Evolutionary conservation across 2,888 invertebrate genomes (phyloP).

Genomic region (Rhagophthalmus giganteus): DNA sequence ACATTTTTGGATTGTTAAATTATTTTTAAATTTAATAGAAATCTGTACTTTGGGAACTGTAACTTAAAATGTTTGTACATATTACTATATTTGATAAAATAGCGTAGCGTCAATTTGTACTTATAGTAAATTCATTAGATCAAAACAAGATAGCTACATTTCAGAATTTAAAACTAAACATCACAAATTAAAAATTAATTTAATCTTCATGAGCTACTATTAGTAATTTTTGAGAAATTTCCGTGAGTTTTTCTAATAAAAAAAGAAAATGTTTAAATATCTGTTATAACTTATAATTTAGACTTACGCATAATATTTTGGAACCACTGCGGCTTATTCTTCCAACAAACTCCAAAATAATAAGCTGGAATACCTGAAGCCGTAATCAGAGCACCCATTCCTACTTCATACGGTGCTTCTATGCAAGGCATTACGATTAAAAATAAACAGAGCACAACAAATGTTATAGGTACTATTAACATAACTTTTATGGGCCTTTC

Average conservation of each 20-base stretch:
- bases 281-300: neutral
- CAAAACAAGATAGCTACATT: too few relatives aligned
- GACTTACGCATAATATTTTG: constrained; percentile 64
- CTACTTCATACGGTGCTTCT: constrained; percentile 78
- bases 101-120: too few relatives aligned
- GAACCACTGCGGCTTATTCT: constrained; percentile 66
- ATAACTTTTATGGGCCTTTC: constrained; percentile 81
- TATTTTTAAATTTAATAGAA: too few relatives aligned
- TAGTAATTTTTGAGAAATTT: constrained; percentile 71
- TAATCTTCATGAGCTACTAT: constrained; percentile 76
- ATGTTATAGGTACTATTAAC: constrained; percentile 68
- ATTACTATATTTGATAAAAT: too few relatives aligned
- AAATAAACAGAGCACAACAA: constrained; percentile 76
- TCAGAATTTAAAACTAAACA: too few relatives aligned
- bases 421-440: constrained; percentile 78
- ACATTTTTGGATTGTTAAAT: too few relatives aligned
- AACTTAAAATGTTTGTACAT: too few relatives aligned
- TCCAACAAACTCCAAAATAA: constrained; percentile 70
- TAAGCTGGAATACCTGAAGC: constrained; percentile 84
- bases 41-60: too few relatives aligned
- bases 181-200: constrained; percentile 32
- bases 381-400: constrained; percentile 77
- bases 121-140: too few relatives aligned
- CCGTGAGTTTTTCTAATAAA: constrained; percentile 64
- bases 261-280: constrained; percentile 5